Base-by-base conservation (phyloP, 2,888 invertebrate species). In the Ptilodon capucinus region DNA sequence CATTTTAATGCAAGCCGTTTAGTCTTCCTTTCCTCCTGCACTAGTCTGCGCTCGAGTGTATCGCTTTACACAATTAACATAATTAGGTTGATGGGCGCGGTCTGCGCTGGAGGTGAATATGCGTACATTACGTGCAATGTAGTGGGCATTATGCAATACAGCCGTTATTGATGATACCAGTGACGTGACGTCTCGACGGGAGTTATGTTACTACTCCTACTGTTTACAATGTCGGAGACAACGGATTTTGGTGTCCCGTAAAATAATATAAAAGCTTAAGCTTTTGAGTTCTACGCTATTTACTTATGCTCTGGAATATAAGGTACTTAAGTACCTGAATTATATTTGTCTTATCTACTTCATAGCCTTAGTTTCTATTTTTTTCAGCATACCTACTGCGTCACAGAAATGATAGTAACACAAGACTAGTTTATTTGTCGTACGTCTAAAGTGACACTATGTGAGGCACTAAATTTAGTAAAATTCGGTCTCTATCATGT, bases 81-180 rank as follows among this genome's bases (percentile, higher is more conserved):
- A 59, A 59, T 54, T 49, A 47, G 54, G 42, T 44, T 52, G 40
- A 9, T 43, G 44, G 46, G 43, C 44, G 40, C 16, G n/a, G n/a
- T 17, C 28, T 35, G 45, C 23, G 28, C 48, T 57, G 55, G 51
- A 55, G 51, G 58, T 58, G 51, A 49, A 49, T 8, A 35, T 46
- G 46, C 64, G 43, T 62, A 62, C 48, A 64, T 64, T 46, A 57
- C 50, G 39, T 35, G 64, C 62, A 54, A 59, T 51, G 60, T 57
- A 50, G 9, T 48, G 48, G 16, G 51, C 43, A 44, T 46, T 48
- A 47, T 46, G 55, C 55, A 54, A 57, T 25, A 41, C 9, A 40
- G 32, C 16, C 47, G 53, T 61, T 56, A 64, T 63, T 56, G 60
- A 63, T 61, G 63, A 42, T 52, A 50, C 57, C 52, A 52, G 48